phyloP scores from a whole-genome alignment of 1,140 invertebrate species.

The Drosophila virilis region DNA sequence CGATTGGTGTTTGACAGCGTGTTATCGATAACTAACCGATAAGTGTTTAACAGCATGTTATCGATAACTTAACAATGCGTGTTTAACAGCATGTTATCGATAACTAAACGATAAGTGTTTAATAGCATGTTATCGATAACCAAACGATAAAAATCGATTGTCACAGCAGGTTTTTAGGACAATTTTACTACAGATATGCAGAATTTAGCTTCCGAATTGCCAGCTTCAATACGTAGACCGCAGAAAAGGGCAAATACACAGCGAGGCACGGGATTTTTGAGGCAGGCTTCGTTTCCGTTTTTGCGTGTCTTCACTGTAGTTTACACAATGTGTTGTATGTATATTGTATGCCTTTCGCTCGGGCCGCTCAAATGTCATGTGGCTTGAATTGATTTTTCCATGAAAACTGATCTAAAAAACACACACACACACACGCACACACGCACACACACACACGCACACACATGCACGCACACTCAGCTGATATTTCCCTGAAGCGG shows the following conservation, averaged over 20 bases:
- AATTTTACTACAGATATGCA: too few species aligned
- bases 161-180: too few species aligned
- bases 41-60: not conserved
- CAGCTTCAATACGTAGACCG: too few species aligned
- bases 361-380: conserved; percentile 9
- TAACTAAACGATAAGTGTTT: too few species aligned
- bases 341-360: not conserved
- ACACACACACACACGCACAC: not conserved
- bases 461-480: conserved; percentile 1
- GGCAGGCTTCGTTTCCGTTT: too few species aligned
- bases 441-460: not conserved
- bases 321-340: not conserved
- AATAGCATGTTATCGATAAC: too few species aligned
- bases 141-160: too few species aligned
- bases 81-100: not conserved
- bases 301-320: not conserved
- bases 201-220: too few species aligned
- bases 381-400: conserved; percentile 21
- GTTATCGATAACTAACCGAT: too few species aligned
- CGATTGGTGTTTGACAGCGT: too few species aligned
- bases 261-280: too few species aligned
- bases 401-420: conserved; percentile 23
- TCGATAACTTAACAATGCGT: not conserved
- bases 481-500: not conserved
- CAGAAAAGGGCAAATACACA: too few species aligned